Evolutionary conservation across 1,140 invertebrate genomes (phyloP).

Genomic region (Drosophila trapezifrons): DNA sequence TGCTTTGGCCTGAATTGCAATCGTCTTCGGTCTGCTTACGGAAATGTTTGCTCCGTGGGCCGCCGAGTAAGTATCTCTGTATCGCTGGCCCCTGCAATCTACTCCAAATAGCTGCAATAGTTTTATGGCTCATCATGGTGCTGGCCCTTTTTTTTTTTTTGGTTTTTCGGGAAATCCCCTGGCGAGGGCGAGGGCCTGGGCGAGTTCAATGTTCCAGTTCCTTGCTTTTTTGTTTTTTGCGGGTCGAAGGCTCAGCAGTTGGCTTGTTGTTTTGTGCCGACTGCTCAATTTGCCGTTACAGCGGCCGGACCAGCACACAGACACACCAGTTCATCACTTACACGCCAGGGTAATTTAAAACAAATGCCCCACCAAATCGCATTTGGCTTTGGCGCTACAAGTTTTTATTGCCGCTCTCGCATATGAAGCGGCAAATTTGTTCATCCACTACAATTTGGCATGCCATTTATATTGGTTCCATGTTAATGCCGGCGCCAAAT

Average conservation of each 20-base stretch:
- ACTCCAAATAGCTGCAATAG: conserved; percentile 62
- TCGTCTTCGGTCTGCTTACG: conserved; percentile 2
- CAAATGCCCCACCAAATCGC: conserved; percentile 77
- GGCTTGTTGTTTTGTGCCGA: conserved; percentile 47
- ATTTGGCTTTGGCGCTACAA: conserved; percentile 62
- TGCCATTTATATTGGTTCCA: conserved; percentile 81
- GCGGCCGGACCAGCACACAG: conserved; percentile 29
- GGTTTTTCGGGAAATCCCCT: conserved; percentile 54
- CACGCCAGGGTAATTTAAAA: conserved; percentile 79
- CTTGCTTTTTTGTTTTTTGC: not conserved
- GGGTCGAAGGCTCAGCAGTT: conserved; percentile 16
- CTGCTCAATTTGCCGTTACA: conserved; percentile 69
- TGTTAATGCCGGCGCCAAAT: conserved; percentile 75
- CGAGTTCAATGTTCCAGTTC: conserved; percentile 59
- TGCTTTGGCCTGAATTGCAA: conserved; percentile 24
- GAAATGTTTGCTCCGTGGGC: conserved; percentile 18
- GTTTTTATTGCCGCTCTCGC: conserved; percentile 66
- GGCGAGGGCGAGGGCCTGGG: conserved; percentile 44
- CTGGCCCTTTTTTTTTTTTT: conserved; percentile 15
- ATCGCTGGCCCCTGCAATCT: conserved; percentile 35
- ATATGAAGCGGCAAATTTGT: conserved; percentile 72
- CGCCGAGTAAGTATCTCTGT: conserved; percentile 28
- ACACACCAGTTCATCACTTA: conserved; percentile 69
- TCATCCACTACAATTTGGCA: conserved; percentile 81
- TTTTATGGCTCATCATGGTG: conserved; percentile 66